Percentiles rank a stretch among this genome's conserved stretches.
These are phyloP conservation scores for Margaritifera margaritifera DNA, from an alignment of 2,888 invertebrate genomes.

Conservation along the genomic window DNA sequence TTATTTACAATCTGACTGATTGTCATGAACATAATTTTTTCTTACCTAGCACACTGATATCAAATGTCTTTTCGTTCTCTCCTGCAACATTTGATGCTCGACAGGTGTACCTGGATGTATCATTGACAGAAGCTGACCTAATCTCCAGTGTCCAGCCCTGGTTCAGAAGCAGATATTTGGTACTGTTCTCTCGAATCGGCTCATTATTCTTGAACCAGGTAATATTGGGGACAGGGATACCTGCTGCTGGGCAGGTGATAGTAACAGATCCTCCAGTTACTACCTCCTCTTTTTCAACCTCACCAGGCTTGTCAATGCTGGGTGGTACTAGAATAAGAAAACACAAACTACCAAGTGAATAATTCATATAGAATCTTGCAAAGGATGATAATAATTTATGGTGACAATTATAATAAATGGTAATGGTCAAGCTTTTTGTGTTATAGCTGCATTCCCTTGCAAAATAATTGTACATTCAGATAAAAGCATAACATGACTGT, in stretches of 20 bases:
- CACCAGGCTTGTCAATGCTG: conserved; percentile 69
- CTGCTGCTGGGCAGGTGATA: conserved; percentile 74
- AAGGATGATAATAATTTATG: too few species aligned
- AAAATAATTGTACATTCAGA: too few species aligned
- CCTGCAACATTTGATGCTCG: conserved; percentile 74
- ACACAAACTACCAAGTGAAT: not conserved
- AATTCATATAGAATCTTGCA: too few species aligned
- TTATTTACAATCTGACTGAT: not conserved
- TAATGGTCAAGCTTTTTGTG: too few species aligned
- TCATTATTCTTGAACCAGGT: conserved; percentile 69
- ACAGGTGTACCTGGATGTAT: conserved; percentile 71
- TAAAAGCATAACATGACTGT: too few species aligned
- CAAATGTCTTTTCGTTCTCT: conserved; percentile 66
- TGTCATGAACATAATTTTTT: conserved; percentile 26
- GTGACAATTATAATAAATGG: too few species aligned
- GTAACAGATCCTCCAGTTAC: conserved; percentile 62
- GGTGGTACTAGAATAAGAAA: conserved; percentile 70
- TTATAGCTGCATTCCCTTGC: too few species aligned
- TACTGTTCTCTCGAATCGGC: conserved; percentile 35
- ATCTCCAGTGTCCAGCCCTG: conserved; percentile 62
- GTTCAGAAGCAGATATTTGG: conserved; percentile 46
- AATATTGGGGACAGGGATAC: conserved; percentile 73
- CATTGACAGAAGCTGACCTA: conserved; percentile 40
- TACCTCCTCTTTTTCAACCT: conserved; percentile 58
- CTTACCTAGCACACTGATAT: conserved; percentile 78